Conservation (phyloP, 2,888 invertebrate genomes). For the Athalia rosae region DNA sequence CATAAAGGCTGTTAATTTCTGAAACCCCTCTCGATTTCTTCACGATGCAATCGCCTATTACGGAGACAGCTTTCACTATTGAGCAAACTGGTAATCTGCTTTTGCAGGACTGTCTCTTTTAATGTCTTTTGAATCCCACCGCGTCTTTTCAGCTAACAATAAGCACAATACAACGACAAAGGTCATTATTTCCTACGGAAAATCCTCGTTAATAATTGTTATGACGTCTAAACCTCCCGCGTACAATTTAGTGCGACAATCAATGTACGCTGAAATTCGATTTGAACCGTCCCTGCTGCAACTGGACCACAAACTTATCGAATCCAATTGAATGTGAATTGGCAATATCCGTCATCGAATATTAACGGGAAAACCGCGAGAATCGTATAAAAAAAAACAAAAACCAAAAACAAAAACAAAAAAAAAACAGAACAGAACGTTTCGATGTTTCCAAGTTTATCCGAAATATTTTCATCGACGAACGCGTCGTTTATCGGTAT, state of each 20-base stretch:
- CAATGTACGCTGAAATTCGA: too few relatives aligned
- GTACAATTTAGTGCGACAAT: too few relatives aligned
- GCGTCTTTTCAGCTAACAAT: not conserved
- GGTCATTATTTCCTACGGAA: too few relatives aligned
- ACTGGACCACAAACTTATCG: too few relatives aligned
- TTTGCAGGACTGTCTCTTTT: not conserved
- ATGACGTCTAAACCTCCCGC: too few relatives aligned
- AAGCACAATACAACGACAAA: too few relatives aligned
- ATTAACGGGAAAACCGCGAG: not conserved
- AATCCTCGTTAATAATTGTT: too few relatives aligned
- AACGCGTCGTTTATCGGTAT: not conserved
- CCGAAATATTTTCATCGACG: not conserved
- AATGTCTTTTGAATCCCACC: not conserved
- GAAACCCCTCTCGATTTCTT: conserved; percentile 3
- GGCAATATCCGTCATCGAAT: not conserved
- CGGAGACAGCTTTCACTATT: conserved; percentile 47
- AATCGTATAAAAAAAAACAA: too few relatives aligned
- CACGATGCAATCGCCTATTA: conserved; percentile 16
- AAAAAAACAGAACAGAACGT: too few relatives aligned
- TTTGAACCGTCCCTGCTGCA: too few relatives aligned
- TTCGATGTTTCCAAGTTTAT: too few relatives aligned
- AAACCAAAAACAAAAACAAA: too few relatives aligned
- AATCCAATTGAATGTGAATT: not conserved
- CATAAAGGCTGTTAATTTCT: not conserved
- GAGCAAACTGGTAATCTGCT: conserved; percentile 43